Evolutionary conservation across 2,888 invertebrate genomes (phyloP).

Genomic region (Lasioglossum pauxillum): DNA sequence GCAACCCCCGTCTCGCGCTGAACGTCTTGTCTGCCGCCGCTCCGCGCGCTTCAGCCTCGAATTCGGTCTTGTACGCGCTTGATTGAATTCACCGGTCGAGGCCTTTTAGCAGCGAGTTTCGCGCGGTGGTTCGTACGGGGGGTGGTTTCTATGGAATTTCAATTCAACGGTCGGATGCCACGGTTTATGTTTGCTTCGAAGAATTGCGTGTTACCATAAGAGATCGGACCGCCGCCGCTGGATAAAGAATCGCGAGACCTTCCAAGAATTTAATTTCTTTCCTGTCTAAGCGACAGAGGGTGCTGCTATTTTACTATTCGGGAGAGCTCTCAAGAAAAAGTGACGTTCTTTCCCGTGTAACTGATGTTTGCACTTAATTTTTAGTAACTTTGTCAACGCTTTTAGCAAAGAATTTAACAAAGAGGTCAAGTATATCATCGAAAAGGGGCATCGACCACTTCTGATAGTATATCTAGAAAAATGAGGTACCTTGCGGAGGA

Average conservation of each 20-base stretch:
- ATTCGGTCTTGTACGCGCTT: neutral
- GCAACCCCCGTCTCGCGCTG: slow-evolving; percentile 4
- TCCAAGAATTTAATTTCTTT: slow-evolving; percentile 9
- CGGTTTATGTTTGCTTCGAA: neutral
- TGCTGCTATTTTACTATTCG: neutral
- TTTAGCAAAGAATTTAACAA: neutral
- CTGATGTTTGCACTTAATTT: neutral
- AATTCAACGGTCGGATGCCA: neutral
- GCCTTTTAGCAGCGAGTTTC: slow-evolving; percentile 2
- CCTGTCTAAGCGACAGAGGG: neutral
- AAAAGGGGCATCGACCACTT: neutral
- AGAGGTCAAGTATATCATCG: no score
- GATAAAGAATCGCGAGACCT: neutral
- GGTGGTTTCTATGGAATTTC: neutral
- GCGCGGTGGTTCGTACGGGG: neutral
- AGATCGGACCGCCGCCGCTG: neutral
- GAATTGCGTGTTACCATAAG: slow-evolving; percentile 12
- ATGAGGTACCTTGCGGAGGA: neutral
- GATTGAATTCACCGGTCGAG: slow-evolving; percentile 14
- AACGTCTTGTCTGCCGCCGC: slow-evolving; percentile 25
- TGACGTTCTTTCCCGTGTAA: neutral
- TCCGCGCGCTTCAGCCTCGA: slow-evolving; percentile 13
- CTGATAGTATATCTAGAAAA: neutral
- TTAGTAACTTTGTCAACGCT: neutral
- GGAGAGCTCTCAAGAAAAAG: neutral